A percentile compares a stretch with the other conserved stretches of the same genome.
These are phyloP conservation scores for Pelochelys cantorii DNA, from an alignment of 2,797 vertebrate species.

Conservation along the genomic window DNA sequence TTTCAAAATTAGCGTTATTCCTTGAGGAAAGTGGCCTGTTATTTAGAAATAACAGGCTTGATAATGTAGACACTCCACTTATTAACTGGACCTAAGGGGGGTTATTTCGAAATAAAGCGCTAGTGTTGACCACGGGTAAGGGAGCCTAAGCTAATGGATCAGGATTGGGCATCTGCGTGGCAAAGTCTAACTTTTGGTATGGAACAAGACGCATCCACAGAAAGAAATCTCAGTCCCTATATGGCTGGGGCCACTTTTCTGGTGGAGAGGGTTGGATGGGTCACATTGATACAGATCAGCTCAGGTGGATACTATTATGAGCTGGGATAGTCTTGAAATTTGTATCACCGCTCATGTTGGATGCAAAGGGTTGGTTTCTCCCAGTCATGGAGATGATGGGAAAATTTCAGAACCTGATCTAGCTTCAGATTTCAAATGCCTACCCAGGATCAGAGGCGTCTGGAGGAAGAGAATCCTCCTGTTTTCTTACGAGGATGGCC, in stretches of 20 bases:
- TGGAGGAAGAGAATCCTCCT: not conserved
- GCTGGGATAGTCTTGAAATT: not conserved
- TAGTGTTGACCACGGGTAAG: too few relatives aligned
- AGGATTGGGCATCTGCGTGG: not conserved
- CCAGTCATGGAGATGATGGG: not conserved
- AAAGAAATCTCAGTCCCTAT: not conserved
- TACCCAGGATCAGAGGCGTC: not conserved
- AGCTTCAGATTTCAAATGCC: not conserved
- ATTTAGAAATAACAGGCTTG: too few relatives aligned
- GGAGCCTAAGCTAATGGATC: not conserved
- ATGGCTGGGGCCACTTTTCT: too few relatives aligned
- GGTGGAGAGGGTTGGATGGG: not conserved
- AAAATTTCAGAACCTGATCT: not conserved
- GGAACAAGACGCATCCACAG: not conserved
- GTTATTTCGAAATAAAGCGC: too few relatives aligned
- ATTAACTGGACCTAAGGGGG: too few relatives aligned
- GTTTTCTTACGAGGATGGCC: not conserved
- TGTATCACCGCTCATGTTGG: not conserved
- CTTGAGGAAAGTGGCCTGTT: too few relatives aligned
- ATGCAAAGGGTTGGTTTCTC: not conserved
- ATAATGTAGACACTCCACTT: too few relatives aligned
- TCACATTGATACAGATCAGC: not conserved
- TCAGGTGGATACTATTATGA: not conserved
- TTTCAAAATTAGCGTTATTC: too few relatives aligned
- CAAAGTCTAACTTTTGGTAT: not conserved